Evolutionary conservation across 1,140 invertebrate genomes (phyloP).

Genomic region (Frieseomelitta varia): DNA sequence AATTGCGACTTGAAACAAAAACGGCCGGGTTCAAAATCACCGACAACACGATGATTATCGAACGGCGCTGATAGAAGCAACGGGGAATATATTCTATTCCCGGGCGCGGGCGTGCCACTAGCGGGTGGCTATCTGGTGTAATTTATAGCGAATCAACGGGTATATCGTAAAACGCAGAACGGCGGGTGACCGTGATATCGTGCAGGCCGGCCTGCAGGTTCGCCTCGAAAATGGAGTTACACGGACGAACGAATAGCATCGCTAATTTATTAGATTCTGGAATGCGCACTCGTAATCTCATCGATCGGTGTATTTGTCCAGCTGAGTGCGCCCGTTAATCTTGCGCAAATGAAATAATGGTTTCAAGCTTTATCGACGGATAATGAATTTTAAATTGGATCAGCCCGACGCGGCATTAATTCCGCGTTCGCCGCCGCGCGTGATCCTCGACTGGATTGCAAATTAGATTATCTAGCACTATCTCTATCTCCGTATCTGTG

Average conservation of each 20-base stretch:
- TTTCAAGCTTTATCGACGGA: slow-evolving; percentile 68
- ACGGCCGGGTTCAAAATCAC: not conserved
- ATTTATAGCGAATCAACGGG: slow-evolving; percentile 49
- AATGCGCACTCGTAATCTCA: slow-evolving; percentile 65
- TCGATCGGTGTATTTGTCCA: slow-evolving; percentile 69
- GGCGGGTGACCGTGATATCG: slow-evolving; percentile 38
- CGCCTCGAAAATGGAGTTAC: slow-evolving; percentile 60
- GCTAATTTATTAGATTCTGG: slow-evolving; percentile 72
- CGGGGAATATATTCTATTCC: slow-evolving; percentile 10
- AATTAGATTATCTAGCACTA: slow-evolving; percentile 59
- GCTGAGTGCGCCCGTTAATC: slow-evolving; percentile 67
- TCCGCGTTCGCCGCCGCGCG: slow-evolving; percentile 56
- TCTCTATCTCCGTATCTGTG: slow-evolving; percentile 15
- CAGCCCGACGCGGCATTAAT: slow-evolving; percentile 61
- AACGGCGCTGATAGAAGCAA: not conserved
- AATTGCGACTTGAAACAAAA: not conserved
- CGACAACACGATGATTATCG: not conserved
- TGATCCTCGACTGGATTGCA: slow-evolving; percentile 64
- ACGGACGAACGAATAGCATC: slow-evolving; percentile 58
- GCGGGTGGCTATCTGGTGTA: slow-evolving; percentile 19
- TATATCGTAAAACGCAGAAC: slow-evolving; percentile 51
- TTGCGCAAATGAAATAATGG: slow-evolving; percentile 69
- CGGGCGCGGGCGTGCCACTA: no score
- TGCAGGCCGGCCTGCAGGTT: not conserved
- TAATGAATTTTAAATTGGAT: slow-evolving; percentile 73